phyloP scores from a whole-genome alignment of 2,888 invertebrate species.

The Conistra vaccinii region DNA sequence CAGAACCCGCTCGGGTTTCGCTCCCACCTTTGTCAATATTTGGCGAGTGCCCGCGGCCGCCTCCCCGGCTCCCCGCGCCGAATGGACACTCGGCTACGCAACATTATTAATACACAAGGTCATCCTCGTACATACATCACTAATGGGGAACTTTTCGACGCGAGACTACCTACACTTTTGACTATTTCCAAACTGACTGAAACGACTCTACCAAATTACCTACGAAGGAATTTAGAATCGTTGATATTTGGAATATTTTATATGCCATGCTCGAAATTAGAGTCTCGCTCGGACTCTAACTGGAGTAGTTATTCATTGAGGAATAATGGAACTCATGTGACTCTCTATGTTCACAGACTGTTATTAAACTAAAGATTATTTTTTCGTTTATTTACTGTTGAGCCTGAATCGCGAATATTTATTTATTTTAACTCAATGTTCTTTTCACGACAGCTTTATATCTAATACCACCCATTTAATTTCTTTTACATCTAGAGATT shows the following conservation, averaged over 20 bases:
- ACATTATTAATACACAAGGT: conserved; percentile 58
- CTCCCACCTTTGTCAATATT: conserved; percentile 90
- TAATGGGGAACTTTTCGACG: conserved; percentile 35
- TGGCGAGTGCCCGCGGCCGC: conserved; percentile 74
- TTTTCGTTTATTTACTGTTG: conserved; percentile 2
- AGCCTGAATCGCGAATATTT: conserved; percentile 25
- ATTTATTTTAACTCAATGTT: conserved; percentile 34
- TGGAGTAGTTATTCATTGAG: not conserved
- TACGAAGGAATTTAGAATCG: not conserved
- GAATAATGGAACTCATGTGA: not conserved
- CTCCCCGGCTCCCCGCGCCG: conserved; percentile 64
- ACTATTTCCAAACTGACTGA: conserved; percentile 8
- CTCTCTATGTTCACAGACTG: not conserved
- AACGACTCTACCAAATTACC: conserved; percentile 1
- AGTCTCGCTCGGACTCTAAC: not conserved
- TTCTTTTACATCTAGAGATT: conserved; percentile 37
- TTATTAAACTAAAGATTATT: not conserved
- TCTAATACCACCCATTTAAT: conserved; percentile 47
- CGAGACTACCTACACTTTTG: conserved; percentile 19
- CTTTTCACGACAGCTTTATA: conserved; percentile 44
- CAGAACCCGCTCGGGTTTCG: conserved; percentile 86
- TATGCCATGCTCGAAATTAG: not conserved
- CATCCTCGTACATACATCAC: conserved; percentile 37
- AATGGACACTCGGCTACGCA: conserved; percentile 57
- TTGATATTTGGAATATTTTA: not conserved